These are phyloP conservation scores for Oreochromis grahami DNA, from an alignment of 2,797 vertebrate species.

Conservation along the genomic window DNA sequence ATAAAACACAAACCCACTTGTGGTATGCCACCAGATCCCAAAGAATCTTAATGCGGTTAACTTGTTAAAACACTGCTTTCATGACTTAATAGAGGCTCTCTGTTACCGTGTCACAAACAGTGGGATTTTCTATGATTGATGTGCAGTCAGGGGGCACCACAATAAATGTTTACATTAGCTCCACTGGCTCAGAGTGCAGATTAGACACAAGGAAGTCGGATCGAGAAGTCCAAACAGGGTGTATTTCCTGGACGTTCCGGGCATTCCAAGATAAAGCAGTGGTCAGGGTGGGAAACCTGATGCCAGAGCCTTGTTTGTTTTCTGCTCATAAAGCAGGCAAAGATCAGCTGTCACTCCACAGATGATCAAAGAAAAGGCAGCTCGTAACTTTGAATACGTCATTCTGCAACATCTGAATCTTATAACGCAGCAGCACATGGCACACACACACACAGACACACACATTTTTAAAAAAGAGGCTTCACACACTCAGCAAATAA, in stretches of 20 bases:
- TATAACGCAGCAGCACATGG: conserved; percentile 33
- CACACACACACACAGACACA: background rate
- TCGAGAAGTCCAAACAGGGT: conserved; percentile 61
- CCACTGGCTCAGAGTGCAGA: conserved; percentile 42
- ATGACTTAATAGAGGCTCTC: conserved; percentile 36
- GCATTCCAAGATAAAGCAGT: conserved; percentile 58
- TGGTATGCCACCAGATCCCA: conserved; percentile 50
- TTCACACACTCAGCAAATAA: background rate
- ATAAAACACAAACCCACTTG: conserved; percentile 48
- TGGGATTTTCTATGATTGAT: conserved; percentile 47
- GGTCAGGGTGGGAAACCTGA: conserved; percentile 65
- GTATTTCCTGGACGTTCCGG: conserved; percentile 56
- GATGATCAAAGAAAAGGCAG: conserved; percentile 60
- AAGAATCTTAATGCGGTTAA: conserved; percentile 62
- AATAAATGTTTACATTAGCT: conserved; percentile 71
- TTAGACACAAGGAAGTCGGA: conserved; percentile 65
- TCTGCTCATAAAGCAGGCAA: conserved; percentile 7
- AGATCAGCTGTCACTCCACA: conserved; percentile 49
- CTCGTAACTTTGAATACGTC: conserved; percentile 28
- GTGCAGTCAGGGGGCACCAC: conserved; percentile 42
- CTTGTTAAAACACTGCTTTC: conserved; percentile 61
- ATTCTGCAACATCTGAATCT: conserved; percentile 63
- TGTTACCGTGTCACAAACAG: conserved; percentile 40
- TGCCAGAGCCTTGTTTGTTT: conserved; percentile 36
- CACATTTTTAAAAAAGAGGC: background rate